phyloP scores from a whole-genome alignment of 1,140 invertebrate species.

The Bombus confusus region DNA sequence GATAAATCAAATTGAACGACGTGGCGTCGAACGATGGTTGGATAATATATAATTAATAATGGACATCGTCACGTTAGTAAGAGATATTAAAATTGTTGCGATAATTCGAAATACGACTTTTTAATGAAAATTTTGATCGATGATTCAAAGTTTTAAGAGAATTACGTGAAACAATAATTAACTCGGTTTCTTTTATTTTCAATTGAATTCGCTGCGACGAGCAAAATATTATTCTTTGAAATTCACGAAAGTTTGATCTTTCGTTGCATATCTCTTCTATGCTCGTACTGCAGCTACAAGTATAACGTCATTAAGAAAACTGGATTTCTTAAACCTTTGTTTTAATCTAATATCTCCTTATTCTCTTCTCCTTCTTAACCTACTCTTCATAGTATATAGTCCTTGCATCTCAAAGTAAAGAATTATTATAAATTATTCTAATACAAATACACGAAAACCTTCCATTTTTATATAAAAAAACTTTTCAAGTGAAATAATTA shows the following conservation, averaged over 20 bases:
- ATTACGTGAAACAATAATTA: not conserved
- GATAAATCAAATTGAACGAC: not conserved
- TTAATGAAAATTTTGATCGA: too few relatives aligned
- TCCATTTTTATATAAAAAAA: too few relatives aligned
- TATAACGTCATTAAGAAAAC: too few relatives aligned
- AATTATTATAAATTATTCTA: not conserved
- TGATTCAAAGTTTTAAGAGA: too few relatives aligned
- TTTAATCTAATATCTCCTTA: too few relatives aligned
- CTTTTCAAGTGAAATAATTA: too few relatives aligned
- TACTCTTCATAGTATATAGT: too few relatives aligned
- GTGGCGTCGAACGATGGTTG: not conserved
- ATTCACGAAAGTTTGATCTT: not conserved
- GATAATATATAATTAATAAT: not conserved
- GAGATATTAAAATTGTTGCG: not conserved
- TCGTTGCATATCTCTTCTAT: too few relatives aligned
- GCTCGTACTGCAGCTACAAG: too few relatives aligned
- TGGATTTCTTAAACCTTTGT: too few relatives aligned
- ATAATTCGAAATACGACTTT: not conserved
- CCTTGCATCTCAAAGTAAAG: not conserved
- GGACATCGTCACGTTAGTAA: not conserved
- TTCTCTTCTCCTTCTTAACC: too few relatives aligned
- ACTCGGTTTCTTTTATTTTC: not conserved
- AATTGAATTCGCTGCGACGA: too few relatives aligned
- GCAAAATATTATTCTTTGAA: not conserved
- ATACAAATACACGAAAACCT: not conserved